These are phyloP conservation scores for Euphonia xanthogaster DNA, from an alignment of 2,797 vertebrate species.

Conservation along the genomic window DNA sequence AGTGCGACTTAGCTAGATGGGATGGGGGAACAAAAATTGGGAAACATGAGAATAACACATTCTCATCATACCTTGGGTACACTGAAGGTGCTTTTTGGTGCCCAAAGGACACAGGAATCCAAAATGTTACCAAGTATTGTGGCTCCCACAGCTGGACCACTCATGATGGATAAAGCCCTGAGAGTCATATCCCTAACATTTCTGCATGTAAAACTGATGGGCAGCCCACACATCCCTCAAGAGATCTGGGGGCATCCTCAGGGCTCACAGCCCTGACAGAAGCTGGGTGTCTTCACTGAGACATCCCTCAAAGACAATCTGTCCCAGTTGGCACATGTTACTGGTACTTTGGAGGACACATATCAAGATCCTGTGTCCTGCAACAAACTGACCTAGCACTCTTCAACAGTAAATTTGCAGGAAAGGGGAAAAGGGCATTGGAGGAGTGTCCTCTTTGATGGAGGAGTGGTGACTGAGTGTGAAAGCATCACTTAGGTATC, in stretches of 20 bases:
- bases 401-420: not conserved
- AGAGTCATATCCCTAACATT: not conserved
- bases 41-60: rapidly evolving
- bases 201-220: not conserved
- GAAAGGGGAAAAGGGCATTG: not conserved
- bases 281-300: not conserved
- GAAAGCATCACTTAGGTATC: not conserved
- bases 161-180: not conserved
- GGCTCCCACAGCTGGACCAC: not conserved
- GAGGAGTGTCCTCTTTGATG: not conserved
- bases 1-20: not conserved
- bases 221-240: rapidly evolving
- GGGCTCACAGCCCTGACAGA: not conserved
- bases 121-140: not conserved
- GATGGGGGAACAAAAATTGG: not conserved
- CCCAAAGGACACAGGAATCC: not conserved
- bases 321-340: not conserved
- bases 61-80: rapidly evolving
- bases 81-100: not conserved
- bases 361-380: not conserved
- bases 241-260: rapidly evolving
- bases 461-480: not conserved
- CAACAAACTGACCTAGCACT: not conserved
- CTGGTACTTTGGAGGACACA: not conserved
- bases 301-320: not conserved